Conservation (phyloP, 2,113 vertebrate species). For the Syngnathus typhle region DNA sequence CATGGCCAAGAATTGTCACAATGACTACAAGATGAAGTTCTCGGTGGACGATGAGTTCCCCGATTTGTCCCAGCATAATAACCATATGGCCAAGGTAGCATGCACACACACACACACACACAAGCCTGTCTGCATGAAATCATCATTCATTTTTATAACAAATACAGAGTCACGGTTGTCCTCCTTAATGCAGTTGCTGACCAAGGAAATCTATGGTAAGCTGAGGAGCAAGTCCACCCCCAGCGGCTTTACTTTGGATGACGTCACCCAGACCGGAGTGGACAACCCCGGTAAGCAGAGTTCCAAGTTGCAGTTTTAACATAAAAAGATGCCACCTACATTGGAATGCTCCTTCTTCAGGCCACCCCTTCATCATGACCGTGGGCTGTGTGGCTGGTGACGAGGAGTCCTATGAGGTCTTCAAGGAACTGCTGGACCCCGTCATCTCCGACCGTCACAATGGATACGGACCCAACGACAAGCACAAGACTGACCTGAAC, state of each 20-base stretch:
- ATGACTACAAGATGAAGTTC: slow-evolving; percentile 85
- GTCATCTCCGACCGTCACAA: slow-evolving; percentile 87
- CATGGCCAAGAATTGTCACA: slow-evolving; percentile 88
- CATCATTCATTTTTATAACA: not conserved
- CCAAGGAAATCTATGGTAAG: slow-evolving; percentile 75
- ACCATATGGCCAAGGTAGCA: slow-evolving; percentile 88
- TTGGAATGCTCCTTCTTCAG: slow-evolving; percentile 44
- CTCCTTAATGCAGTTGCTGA: slow-evolving; percentile 60
- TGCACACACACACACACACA: too few species aligned
- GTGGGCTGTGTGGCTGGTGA: slow-evolving; percentile 89
- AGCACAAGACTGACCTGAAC: slow-evolving; percentile 90
- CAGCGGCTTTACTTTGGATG: slow-evolving; percentile 87
- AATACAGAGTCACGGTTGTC: slow-evolving; percentile 10
- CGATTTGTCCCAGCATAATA: slow-evolving; percentile 83
- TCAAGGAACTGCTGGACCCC: slow-evolving; percentile 87
- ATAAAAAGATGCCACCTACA: not conserved
- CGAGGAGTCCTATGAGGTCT: slow-evolving; percentile 81
- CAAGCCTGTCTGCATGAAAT: too few species aligned
- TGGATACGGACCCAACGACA: slow-evolving; percentile 90
- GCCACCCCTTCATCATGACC: slow-evolving; percentile 94
- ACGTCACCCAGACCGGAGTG: slow-evolving; percentile 86
- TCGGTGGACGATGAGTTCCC: slow-evolving; percentile 79
- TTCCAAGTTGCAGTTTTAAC: not conserved
- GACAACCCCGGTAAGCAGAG: slow-evolving; percentile 83
- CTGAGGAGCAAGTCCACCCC: slow-evolving; percentile 86